Evolutionary conservation across 1,140 invertebrate genomes (phyloP).

Genomic region (Ips typographus): DNA sequence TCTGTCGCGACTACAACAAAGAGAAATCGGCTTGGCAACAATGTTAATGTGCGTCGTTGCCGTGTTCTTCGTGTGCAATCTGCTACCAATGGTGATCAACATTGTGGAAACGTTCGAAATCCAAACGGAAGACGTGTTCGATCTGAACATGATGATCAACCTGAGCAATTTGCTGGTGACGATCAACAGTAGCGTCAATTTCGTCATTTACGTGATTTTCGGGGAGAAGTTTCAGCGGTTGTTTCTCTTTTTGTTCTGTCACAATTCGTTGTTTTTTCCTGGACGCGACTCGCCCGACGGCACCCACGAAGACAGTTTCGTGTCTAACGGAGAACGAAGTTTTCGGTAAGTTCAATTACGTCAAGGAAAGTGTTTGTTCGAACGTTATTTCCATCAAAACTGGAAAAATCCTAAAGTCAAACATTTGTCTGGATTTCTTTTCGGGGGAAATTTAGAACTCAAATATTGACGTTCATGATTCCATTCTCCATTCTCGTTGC

Average conservation of each 20-base stretch:
- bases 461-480: too few relatives aligned
- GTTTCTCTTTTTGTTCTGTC: conserved; percentile 85
- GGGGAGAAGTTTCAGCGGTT: conserved; percentile 94
- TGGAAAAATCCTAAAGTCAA: too few relatives aligned
- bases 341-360: conserved; percentile 34
- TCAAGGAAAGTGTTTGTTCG: too few relatives aligned
- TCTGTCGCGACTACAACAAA: conserved; percentile 75
- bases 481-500: too few relatives aligned
- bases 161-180: conserved; percentile 91
- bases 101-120: conserved; percentile 75
- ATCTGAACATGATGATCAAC: conserved; percentile 77
- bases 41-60: conserved; percentile 94
- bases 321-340: conserved; percentile 69
- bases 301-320: conserved; percentile 77
- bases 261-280: conserved; percentile 57
- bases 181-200: conserved; percentile 96
- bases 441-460: too few relatives aligned
- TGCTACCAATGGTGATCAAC: conserved; percentile 87
- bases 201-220: conserved; percentile 96
- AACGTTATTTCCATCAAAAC: too few relatives aligned
- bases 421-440: too few relatives aligned
- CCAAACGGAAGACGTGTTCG: conserved; percentile 52
- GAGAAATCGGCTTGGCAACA: conserved; percentile 87
- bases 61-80: conserved; percentile 93
- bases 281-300: conserved; percentile 70